phyloP scores from a whole-genome alignment of 2,113 vertebrate genomes.

The Albula goreensis region DNA sequence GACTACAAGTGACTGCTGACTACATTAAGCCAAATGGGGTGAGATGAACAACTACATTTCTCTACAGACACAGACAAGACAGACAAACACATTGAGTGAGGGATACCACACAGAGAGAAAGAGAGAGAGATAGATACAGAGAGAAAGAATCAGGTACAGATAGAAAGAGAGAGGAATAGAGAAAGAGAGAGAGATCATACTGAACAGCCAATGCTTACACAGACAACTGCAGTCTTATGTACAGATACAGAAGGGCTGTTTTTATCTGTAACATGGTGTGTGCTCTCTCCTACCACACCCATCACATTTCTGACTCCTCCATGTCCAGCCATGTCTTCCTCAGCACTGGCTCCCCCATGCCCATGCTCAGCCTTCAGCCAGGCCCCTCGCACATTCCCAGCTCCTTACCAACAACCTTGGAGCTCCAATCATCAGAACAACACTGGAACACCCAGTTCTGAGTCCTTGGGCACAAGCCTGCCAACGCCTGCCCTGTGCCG shows the following conservation, averaged over 20 bases:
- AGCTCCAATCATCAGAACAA: constrained; percentile 20
- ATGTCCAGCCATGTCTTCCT: constrained; percentile 8
- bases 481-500: not conserved
- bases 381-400: not conserved
- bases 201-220: constrained; percentile 69
- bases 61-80: not conserved
- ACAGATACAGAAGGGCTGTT: constrained; percentile 71
- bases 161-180: not conserved
- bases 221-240: constrained; percentile 73
- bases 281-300: constrained; percentile 55
- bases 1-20: not conserved
- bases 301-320: constrained; percentile 40
- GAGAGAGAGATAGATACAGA: not conserved
- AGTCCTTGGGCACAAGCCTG: not conserved
- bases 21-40: constrained; percentile 7
- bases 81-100: constrained; percentile 43
- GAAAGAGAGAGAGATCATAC: not conserved
- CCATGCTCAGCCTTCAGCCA: not conserved
- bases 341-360: no score
- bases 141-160: not conserved
- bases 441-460: constrained; percentile 2
- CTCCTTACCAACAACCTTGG: constrained; percentile 29
- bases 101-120: no score
- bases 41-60: not conserved
- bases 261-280: constrained; percentile 65